Evolutionary conservation across 2,113 vertebrate species (phyloP).

Genomic region (Spizaetus ornatus): DNA sequence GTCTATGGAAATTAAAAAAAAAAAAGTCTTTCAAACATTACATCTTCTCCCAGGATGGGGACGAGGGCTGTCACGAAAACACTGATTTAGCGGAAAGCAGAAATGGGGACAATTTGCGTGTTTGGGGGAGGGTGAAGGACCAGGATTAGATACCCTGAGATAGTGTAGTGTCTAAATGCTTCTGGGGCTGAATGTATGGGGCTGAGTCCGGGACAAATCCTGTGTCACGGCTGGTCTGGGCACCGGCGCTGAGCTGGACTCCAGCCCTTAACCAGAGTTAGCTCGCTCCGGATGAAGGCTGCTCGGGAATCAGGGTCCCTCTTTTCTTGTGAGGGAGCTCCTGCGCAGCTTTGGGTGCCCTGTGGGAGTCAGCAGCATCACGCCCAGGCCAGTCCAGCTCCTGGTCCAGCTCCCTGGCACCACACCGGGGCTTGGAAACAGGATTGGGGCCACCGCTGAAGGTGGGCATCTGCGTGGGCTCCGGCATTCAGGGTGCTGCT

Average conservation of each 20-base stretch:
- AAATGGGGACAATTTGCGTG: accelerated
- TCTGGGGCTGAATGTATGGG: background rate
- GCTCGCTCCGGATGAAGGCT: background rate
- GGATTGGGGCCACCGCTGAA: background rate
- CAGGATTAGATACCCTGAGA: background rate
- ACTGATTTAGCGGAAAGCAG: background rate
- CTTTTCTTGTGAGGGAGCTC: background rate
- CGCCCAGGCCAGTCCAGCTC: background rate
- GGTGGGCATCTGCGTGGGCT: background rate
- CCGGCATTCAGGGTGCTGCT: background rate
- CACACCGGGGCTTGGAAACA: background rate
- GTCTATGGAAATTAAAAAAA: background rate
- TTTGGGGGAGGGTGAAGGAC: background rate
- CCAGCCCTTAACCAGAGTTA: background rate
- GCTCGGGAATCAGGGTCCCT: background rate
- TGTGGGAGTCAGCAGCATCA: background rate
- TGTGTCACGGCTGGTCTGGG: background rate
- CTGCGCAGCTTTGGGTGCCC: background rate
- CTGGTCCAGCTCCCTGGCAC: background rate
- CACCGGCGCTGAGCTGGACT: background rate
- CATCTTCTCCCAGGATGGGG: background rate
- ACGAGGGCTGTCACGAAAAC: accelerated
- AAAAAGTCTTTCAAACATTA: background rate
- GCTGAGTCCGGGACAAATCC: background rate
- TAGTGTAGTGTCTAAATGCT: background rate